Base-by-base conservation (phyloP, 2,888 invertebrate genomes). In the Gortyna flavago region DNA sequence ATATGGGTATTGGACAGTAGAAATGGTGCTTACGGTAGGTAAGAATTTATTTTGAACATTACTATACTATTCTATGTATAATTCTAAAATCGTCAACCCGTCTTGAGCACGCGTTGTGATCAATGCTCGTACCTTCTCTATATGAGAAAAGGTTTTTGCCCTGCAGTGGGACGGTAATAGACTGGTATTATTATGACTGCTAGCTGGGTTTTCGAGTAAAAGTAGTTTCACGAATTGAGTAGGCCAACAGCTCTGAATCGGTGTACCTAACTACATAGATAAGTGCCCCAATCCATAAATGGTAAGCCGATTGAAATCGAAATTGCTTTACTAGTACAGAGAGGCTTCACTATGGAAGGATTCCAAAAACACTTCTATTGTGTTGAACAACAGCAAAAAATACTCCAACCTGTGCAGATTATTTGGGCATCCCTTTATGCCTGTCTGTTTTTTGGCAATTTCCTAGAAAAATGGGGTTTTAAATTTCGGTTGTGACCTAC, bases 221-320 rank as follows among this genome's bases (percentile, higher is more conserved):
- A 64, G 29, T 61, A 73, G 72, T 73, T 68, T 65, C 70, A 86
- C 38, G 73, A 73, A 86, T 75, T 66, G 79, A 65, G 29, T 67
- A 79, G 64, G 71, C 57, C 57, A 51, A 67, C 68, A 67, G 48
- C 57, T 78, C 44, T 73, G 73, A 71, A 75, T 86, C 44, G 70
- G 54, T n/a, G 70, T 75, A 76, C 79, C 79, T 65, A n/a, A n/a
- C n/a, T n/a, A n/a, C n/a, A n/a, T n/a, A 79, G 79, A 59, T 85
- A 85, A 78, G 62, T 77, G 81, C 77, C 21, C 13, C 57, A 81
- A 84, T 81, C 75, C 67, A 85, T 85, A 87, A 84, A 86, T 77
- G 68, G 73, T 62, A 81, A 73, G 61, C 71, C 74, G 61, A 81
- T 78, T 81, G 87, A 84, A 80, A 76, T 74, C 54, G 64, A 85